Evolutionary conservation across 2,797 vertebrate species (phyloP).

Genomic region (Xenops minutus): DNA sequence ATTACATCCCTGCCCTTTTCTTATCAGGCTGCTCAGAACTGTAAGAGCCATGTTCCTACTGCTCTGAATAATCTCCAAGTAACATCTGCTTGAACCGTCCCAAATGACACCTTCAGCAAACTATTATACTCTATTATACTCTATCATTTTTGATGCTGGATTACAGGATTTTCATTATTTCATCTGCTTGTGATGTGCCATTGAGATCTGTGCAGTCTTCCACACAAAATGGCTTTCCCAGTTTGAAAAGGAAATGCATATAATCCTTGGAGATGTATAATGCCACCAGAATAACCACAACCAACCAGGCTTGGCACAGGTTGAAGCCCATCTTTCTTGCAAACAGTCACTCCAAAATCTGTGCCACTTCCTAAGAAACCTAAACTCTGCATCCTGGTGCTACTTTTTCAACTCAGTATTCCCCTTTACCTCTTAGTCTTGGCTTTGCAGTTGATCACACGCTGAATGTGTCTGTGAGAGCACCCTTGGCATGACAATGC

Average conservation of each 20-base stretch:
- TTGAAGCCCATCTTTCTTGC: background rate
- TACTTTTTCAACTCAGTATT: background rate
- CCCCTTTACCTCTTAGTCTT: background rate
- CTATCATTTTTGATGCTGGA: background rate
- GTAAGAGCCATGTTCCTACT: background rate
- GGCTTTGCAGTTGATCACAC: background rate
- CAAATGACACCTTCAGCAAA: background rate
- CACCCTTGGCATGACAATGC: rapidly evolving
- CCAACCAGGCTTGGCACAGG: background rate
- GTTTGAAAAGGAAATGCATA: background rate
- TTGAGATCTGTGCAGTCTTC: background rate
- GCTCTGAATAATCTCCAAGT: background rate
- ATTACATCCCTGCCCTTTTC: background rate
- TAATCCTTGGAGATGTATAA: background rate
- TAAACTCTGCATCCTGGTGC: background rate
- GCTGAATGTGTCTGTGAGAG: rapidly evolving
- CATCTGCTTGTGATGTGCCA: background rate
- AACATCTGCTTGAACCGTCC: background rate
- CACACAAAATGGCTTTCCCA: background rate
- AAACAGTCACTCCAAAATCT: background rate
- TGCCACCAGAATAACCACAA: background rate
- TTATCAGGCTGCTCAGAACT: background rate
- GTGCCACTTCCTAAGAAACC: background rate
- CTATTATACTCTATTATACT: background rate
- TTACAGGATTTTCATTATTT: background rate